Evolutionary conservation across 2,888 invertebrate species (phyloP).

Genomic region (Leucozona laternaria): DNA sequence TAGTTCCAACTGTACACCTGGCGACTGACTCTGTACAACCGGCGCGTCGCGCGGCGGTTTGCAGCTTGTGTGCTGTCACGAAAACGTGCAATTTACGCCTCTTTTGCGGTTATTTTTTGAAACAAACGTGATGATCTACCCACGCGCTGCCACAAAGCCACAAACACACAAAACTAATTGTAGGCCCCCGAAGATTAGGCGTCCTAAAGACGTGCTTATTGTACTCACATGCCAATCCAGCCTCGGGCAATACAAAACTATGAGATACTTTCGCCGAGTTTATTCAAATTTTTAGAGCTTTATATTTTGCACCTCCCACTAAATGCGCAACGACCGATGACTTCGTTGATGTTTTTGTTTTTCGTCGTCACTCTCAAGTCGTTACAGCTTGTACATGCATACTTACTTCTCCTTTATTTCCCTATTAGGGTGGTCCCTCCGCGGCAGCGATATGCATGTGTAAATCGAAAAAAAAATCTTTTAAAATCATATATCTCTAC

Average conservation of each 20-base stretch:
- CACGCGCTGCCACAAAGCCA: too few species aligned
- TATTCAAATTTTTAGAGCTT: conserved; percentile 21
- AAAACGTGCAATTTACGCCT: too few species aligned
- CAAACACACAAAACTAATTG: not conserved
- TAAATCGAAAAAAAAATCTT: not conserved
- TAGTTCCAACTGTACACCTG: too few species aligned
- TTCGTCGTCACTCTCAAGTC: not conserved
- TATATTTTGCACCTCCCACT: conserved; percentile 24
- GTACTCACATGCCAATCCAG: not conserved
- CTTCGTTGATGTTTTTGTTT: not conserved
- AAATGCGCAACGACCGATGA: not conserved
- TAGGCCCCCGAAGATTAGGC: not conserved
- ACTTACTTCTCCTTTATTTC: not conserved
- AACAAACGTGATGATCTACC: too few species aligned
- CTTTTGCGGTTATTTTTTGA: too few species aligned
- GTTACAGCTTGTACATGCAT: not conserved
- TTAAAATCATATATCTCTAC: not conserved
- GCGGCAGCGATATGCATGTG: not conserved
- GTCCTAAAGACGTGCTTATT: not conserved
- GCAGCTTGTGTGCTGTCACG: too few species aligned
- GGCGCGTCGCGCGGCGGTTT: too few species aligned
- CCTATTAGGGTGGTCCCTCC: conserved; percentile 10
- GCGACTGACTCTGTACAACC: too few species aligned
- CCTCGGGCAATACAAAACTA: not conserved
- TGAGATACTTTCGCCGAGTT: conserved; percentile 1